These are phyloP conservation scores for Xylocampa areola DNA, from an alignment of 2,888 invertebrate genomes.

Conservation along the genomic window DNA sequence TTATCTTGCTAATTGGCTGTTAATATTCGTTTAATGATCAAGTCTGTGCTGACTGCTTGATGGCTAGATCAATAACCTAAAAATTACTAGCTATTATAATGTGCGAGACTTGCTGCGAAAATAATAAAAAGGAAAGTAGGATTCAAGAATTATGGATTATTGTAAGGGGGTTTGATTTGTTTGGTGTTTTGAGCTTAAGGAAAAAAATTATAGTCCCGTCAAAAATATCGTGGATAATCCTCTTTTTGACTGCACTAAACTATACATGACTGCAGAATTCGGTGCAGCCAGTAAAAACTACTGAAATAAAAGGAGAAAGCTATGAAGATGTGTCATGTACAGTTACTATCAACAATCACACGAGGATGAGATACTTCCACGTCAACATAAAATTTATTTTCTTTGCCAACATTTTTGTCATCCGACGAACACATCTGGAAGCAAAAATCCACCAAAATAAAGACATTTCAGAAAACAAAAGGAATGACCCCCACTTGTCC, in stretches of 20 bases:
- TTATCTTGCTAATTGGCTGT: constrained; percentile 59
- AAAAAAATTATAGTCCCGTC: too few relatives aligned
- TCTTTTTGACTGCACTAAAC: too few relatives aligned
- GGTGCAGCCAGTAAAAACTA: too few relatives aligned
- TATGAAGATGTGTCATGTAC: too few relatives aligned
- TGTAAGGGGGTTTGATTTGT: neutral
- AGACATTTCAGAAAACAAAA: constrained; percentile 15
- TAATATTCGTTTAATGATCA: constrained; percentile 57
- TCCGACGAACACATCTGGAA: constrained; percentile 14
- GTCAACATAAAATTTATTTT: neutral
- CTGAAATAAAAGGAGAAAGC: too few relatives aligned
- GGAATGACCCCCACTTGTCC: constrained; percentile 48
- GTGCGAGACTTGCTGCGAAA: neutral
- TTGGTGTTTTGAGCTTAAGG: too few relatives aligned
- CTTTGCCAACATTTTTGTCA: neutral
- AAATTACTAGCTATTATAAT: neutral
- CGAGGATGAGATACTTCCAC: too few relatives aligned
- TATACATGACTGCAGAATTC: too few relatives aligned
- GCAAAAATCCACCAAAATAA: constrained; percentile 24
- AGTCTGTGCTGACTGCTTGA: constrained; percentile 18
- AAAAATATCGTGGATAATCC: too few relatives aligned
- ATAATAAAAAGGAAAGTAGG: neutral
- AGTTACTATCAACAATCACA: too few relatives aligned
- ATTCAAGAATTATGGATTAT: neutral
- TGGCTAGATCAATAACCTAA: constrained; percentile 28